Conservation (phyloP, 37 sponge, comb jelly and placozoan species). For the Spongia lamella region DNA sequence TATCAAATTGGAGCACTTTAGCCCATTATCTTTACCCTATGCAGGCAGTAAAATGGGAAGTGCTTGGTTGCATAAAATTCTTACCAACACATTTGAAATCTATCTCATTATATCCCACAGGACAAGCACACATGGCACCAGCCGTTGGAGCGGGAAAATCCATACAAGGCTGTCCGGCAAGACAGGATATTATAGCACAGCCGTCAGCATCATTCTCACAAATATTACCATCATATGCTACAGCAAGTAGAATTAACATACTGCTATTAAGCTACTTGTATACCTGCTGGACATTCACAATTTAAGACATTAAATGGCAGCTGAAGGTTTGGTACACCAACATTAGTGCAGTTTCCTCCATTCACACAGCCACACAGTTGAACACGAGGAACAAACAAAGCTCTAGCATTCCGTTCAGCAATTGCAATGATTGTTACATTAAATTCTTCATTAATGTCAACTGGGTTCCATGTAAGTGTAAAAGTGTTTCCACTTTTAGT, state of each 20-base stretch:
- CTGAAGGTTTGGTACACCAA: slow-evolving; percentile 21
- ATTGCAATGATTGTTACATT: slow-evolving; percentile 13
- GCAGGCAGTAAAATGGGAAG: too few species aligned
- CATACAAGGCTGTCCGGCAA: slow-evolving; percentile 39
- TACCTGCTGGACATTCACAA: slow-evolving; percentile 54
- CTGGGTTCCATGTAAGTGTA: slow-evolving; percentile 29
- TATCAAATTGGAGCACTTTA: too few species aligned
- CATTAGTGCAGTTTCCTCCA: slow-evolving; percentile 51
- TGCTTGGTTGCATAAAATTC: too few species aligned
- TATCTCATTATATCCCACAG: slow-evolving; percentile 35
- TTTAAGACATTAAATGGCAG: slow-evolving; percentile 12
- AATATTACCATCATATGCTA: slow-evolving; percentile 43
- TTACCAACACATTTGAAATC: slow-evolving; percentile 60
- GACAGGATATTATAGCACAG: slow-evolving; percentile 50
- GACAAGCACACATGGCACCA: slow-evolving; percentile 61
- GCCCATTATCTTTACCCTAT: too few species aligned
- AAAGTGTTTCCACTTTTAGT: background rate
- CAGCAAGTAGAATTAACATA: background rate
- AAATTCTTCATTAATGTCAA: background rate
- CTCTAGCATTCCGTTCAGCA: slow-evolving; percentile 19
- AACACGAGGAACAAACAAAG: slow-evolving; percentile 12
- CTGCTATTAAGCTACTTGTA: background rate
- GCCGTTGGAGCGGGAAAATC: slow-evolving; percentile 52
- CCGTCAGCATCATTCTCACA: slow-evolving; percentile 67
- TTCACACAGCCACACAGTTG: slow-evolving; percentile 56